phyloP scores from a whole-genome alignment of 1,140 invertebrate species.

The Drosophila suzukii region DNA sequence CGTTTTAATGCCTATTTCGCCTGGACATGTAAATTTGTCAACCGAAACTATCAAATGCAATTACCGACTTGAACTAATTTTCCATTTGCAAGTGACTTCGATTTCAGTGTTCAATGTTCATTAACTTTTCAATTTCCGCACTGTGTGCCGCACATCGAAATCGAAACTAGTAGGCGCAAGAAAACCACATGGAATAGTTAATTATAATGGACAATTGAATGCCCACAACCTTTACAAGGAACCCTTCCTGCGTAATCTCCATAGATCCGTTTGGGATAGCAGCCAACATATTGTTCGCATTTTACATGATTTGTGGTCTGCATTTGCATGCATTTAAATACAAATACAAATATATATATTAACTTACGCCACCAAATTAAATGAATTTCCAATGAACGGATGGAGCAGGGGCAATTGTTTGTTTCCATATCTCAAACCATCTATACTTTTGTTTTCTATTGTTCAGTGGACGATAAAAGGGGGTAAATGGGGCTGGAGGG shows the following conservation, averaged over 20 bases:
- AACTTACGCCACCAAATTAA: constrained; percentile 55
- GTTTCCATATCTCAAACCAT: not conserved
- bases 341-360: constrained; percentile 26
- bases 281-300: constrained; percentile 29
- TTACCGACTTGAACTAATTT: constrained; percentile 26
- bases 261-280: not conserved
- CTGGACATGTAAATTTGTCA: constrained; percentile 8
- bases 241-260: constrained; percentile 1
- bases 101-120: constrained; percentile 60
- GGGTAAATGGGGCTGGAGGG: constrained; percentile 1
- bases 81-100: not conserved
- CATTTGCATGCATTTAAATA: constrained; percentile 16
- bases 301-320: constrained; percentile 33
- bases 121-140: constrained; percentile 64
- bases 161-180: constrained; percentile 10
- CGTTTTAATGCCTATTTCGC: constrained; percentile 11
- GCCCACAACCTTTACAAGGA: not conserved
- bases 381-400: constrained; percentile 56
- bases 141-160: not conserved
- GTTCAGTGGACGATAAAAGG: constrained; percentile 30
- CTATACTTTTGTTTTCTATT: constrained; percentile 19
- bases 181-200: constrained; percentile 66
- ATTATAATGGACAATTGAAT: constrained; percentile 73
- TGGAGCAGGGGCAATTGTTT: constrained; percentile 47
- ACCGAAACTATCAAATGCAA: constrained; percentile 13